Base-by-base conservation (phyloP, 2,888 invertebrate species). In the Chaetogeoica ovagalla region DNA sequence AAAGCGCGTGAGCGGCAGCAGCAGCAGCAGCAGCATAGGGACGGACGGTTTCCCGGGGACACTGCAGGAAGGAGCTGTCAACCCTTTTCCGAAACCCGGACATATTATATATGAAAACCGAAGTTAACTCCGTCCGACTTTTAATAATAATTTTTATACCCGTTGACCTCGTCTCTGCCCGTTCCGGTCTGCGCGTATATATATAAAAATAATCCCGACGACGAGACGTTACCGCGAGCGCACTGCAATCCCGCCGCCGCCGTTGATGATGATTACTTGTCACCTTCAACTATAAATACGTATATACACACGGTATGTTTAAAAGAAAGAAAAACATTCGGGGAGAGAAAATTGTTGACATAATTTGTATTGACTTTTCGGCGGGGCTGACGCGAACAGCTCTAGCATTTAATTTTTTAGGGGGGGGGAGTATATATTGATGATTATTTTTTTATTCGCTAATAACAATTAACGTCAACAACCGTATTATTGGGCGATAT, bases 221-320 rank as follows among this genome's bases (percentile, higher is more conserved):
- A 75, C 65, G 65, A 75, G 65, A 75, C 63, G 17, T 55, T 73
- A 48, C 71, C 60, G 13, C n/a, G 23, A 21, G 39, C 23, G 13
- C 39, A 11, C 43, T 21, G 48, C 23, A 30, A 73, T 30, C 39
- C 19, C 65, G 43, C 70, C 21, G n/a, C 52, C 77, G 62, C 71
- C n/a, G n/a, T n/a, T n/a, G n/a, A n/a, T n/a, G n/a, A n/a, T 79
- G 70, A 79, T 79, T 79, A 71, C 79, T 79, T 79, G 79, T 79
- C 79, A 79, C 79, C 79, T 79, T 79, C 79, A 57, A 70, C 79
- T 79, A 70, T 62, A 70, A 19, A 55, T 55, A 55, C 23, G 7
- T 21, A 15, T 23, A 48, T 21, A 21, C 43, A 65, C 21, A 65
- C n/a, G 43, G 37, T n/a, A 5, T 70, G 17, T 62, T 52, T n/a